These are phyloP conservation scores for Pardosa pseudoannulata DNA, from an alignment of 2,888 invertebrate species.

Conservation along the genomic window DNA sequence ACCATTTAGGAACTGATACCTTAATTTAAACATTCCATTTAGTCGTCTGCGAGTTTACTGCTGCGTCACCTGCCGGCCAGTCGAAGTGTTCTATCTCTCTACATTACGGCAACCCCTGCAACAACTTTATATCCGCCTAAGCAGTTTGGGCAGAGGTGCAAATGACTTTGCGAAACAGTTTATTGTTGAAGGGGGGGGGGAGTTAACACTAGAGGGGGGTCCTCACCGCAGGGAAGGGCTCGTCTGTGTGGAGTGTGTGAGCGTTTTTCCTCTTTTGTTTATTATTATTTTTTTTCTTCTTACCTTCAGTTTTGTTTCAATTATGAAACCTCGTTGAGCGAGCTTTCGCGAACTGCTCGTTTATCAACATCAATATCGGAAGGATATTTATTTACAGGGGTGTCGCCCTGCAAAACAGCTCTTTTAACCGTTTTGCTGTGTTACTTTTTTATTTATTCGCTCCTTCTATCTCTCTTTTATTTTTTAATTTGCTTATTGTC, in stretches of 20 bases:
- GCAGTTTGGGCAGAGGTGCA: conserved; percentile 52
- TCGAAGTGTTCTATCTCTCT: background rate
- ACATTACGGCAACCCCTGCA: conserved; percentile 24
- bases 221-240: background rate
- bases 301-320: conserved; percentile 46
- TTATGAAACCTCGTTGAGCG: conserved; percentile 60
- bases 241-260: background rate
- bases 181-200: conserved; percentile 40
- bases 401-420: conserved; percentile 37
- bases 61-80: too few relatives aligned
- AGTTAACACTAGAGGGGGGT: background rate
- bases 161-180: conserved; percentile 60
- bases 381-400: conserved; percentile 64
- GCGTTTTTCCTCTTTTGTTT: background rate
- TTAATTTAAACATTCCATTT: too few relatives aligned
- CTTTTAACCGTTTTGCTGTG: conserved; percentile 25
- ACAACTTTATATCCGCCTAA: conserved; percentile 46
- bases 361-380: conserved; percentile 64
- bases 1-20: too few relatives aligned
- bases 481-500: background rate
- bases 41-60: too few relatives aligned
- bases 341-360: conserved; percentile 48
- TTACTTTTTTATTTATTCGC: background rate
- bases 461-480: too few relatives aligned
- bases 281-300: conserved; percentile 9